Percentiles rank a stretch among this genome's conserved stretches.
Evolutionary conservation across 2,888 invertebrate species (phyloP).

Genomic region (Diaperis boleti): DNA sequence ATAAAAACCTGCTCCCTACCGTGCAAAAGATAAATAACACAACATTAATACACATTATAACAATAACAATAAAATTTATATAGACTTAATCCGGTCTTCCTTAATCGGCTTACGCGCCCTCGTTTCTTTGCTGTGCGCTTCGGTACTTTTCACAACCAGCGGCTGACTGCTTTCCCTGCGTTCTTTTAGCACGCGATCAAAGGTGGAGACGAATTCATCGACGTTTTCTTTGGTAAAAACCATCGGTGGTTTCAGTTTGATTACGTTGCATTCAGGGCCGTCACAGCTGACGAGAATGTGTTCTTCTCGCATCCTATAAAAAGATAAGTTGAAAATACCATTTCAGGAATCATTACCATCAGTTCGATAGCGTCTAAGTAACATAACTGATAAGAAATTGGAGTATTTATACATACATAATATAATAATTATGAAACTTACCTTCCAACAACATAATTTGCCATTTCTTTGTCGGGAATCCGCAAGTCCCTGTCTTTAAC

Average conservation of each 20-base stretch:
- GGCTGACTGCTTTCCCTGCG: conserved; percentile 60
- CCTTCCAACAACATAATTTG: conserved; percentile 80
- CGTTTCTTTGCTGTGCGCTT: conserved; percentile 48
- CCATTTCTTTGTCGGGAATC: conserved; percentile 86
- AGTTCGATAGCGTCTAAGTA: too few relatives aligned
- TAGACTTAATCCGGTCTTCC: conserved; percentile 53
- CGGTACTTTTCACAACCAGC: conserved; percentile 4
- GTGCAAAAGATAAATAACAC: background rate
- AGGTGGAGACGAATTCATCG: conserved; percentile 77
- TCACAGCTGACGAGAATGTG: conserved; percentile 90
- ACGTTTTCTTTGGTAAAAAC: conserved; percentile 85
- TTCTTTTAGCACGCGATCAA: conserved; percentile 78
- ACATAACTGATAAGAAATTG: too few relatives aligned
- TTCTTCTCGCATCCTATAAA: conserved; percentile 82
- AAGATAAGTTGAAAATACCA: too few relatives aligned
- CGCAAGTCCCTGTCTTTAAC: conserved; percentile 82
- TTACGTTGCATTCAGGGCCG: conserved; percentile 91
- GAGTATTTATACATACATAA: too few relatives aligned
- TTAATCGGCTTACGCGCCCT: conserved; percentile 49
- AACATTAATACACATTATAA: too few relatives aligned
- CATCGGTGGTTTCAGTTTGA: conserved; percentile 97
- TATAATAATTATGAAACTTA: conserved; percentile 56
- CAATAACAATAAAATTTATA: too few relatives aligned
- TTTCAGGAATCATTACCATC: too few relatives aligned
- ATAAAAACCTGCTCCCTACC: conserved; percentile 9